These are phyloP conservation scores for Eupithecia subumbrata DNA, from an alignment of 2,888 invertebrate species.

Conservation along the genomic window DNA sequence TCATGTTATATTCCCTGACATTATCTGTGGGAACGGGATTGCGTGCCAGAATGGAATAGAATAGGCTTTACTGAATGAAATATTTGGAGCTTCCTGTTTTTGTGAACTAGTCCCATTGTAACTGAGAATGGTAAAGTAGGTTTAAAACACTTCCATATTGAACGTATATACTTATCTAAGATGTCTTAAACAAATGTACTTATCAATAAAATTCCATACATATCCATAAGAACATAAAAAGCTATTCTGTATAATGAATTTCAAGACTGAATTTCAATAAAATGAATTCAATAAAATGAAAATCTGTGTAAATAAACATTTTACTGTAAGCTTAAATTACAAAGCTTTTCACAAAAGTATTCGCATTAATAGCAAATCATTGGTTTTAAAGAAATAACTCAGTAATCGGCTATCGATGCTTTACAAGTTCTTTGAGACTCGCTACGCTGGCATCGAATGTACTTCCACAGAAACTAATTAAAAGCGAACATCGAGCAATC, in stretches of 20 bases:
- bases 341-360: not conserved
- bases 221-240: not conserved
- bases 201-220: not conserved
- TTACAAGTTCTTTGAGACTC: slow-evolving; percentile 67
- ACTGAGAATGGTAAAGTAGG: not conserved
- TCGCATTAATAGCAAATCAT: not conserved
- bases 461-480: slow-evolving; percentile 74
- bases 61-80: slow-evolving; percentile 1
- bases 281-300: not conserved
- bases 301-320: not conserved
- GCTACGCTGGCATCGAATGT: slow-evolving; percentile 60
- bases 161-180: not conserved
- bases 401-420: slow-evolving; percentile 28
- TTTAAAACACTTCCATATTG: not conserved
- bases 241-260: not conserved
- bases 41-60: slow-evolving; percentile 8
- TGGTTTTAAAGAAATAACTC: slow-evolving; percentile 17
- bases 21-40: slow-evolving; percentile 29
- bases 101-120: not conserved
- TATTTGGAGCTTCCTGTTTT: slow-evolving; percentile 7
- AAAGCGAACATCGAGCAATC: slow-evolving; percentile 70
- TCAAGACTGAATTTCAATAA: not conserved
- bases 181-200: not conserved
- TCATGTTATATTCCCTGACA: slow-evolving; percentile 39
- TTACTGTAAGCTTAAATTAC: not conserved